These are phyloP conservation scores for Gobionotothen gibberifrons DNA, from an alignment of 2,797 vertebrate genomes.

Conservation along the genomic window DNA sequence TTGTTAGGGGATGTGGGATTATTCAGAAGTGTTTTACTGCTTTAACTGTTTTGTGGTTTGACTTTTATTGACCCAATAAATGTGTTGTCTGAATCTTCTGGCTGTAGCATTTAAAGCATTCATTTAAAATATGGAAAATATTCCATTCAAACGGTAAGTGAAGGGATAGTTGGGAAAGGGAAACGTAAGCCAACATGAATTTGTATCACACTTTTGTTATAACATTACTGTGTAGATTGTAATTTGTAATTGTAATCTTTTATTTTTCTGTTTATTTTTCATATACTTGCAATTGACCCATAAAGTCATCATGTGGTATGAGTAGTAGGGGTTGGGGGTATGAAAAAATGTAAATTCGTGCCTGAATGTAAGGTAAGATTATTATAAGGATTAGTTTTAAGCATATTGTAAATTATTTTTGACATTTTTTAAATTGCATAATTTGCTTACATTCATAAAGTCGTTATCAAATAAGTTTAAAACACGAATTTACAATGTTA, in stretches of 20 bases:
- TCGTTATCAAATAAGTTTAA: too few relatives aligned
- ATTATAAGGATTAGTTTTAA: background rate
- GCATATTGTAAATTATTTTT: background rate
- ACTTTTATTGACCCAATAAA: slow-evolving; percentile 64
- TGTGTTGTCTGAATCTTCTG: slow-evolving; percentile 40
- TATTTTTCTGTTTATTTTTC: background rate
- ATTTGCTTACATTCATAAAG: too few relatives aligned
- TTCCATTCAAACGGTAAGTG: background rate
- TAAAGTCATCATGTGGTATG: background rate
- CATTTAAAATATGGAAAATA: background rate
- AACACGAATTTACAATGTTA: too few relatives aligned
- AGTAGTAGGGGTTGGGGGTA: background rate
- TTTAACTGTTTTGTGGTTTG: slow-evolving; percentile 45
- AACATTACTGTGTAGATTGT: too few relatives aligned
- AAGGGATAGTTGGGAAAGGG: background rate
- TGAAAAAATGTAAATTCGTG: background rate
- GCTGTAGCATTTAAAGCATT: background rate
- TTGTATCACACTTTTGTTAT: too few relatives aligned
- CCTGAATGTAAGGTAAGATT: too few relatives aligned
- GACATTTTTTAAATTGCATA: too few relatives aligned
- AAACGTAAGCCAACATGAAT: background rate
- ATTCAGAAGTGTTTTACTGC: slow-evolving; percentile 14
- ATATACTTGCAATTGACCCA: background rate
- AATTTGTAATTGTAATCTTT: too few relatives aligned
- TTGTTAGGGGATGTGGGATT: background rate